Evolutionary conservation across 2,888 invertebrate genomes (phyloP).

Genomic region (Lysandra bellargus): DNA sequence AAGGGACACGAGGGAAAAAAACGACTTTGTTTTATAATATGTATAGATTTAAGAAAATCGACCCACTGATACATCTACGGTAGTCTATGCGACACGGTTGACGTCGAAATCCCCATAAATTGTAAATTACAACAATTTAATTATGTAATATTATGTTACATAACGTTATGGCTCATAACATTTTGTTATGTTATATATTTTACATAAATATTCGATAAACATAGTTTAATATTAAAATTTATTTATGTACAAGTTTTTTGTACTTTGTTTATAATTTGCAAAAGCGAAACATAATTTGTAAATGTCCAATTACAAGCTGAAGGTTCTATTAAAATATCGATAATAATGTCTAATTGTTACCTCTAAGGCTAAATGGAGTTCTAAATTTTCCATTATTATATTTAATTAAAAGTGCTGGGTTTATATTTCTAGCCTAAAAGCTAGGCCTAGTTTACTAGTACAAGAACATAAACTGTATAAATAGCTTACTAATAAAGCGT

Average conservation of each 20-base stretch:
- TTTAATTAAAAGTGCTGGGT: neutral
- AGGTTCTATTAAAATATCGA: neutral
- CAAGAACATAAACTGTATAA: too few relatives aligned
- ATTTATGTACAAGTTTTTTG: neutral
- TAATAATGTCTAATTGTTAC: slow-evolving; percentile 6
- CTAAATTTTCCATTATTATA: neutral
- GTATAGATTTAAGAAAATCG: too few relatives aligned
- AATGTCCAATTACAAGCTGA: neutral
- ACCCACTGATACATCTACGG: neutral
- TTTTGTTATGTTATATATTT: neutral
- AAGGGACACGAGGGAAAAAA: too few relatives aligned
- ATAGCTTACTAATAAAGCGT: too few relatives aligned
- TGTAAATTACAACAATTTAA: neutral
- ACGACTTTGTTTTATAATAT: too few relatives aligned
- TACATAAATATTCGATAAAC: neutral
- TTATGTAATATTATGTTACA: neutral
- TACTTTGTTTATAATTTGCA: neutral
- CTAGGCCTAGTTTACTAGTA: too few relatives aligned
- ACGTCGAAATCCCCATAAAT: neutral
- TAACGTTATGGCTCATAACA: neutral
- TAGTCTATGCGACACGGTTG: neutral
- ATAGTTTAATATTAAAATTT: neutral
- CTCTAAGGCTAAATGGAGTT: neutral
- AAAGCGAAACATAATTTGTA: neutral
- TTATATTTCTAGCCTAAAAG: neutral